Conservation (phyloP, 2,797 vertebrate species). For the Jordanella pulchra region DNA sequence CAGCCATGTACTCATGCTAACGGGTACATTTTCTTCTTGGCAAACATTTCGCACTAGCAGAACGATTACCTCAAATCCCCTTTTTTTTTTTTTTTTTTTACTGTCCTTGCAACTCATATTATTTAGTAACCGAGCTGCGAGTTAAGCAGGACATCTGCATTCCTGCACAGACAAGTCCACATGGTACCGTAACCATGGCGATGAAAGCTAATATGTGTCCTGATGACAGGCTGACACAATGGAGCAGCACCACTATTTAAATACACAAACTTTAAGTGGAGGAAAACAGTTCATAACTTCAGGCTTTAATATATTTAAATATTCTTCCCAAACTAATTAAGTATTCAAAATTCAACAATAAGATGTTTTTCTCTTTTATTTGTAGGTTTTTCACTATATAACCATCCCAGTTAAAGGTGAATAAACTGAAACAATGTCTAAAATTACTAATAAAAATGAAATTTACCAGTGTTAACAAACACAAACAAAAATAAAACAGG, state of each 20-base stretch:
- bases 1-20: slow-evolving; percentile 30
- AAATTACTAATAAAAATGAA: neutral
- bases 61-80: slow-evolving; percentile 14
- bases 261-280: neutral
- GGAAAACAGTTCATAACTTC: neutral
- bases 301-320: neutral
- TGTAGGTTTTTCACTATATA: neutral
- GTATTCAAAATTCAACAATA: neutral
- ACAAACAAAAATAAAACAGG: no score
- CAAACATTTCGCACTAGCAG: slow-evolving; percentile 30
- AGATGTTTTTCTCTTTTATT: neutral
- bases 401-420: neutral
- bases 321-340: neutral
- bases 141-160: slow-evolving; percentile 19
- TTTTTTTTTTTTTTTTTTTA: neutral
- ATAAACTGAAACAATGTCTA: neutral
- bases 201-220: slow-evolving; percentile 12
- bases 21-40: slow-evolving; percentile 38
- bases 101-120: neutral
- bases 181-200: slow-evolving; percentile 31
- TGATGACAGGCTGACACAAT: slow-evolving; percentile 11
- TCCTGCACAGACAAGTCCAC: slow-evolving; percentile 33
- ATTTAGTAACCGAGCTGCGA: neutral
- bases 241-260: neutral
- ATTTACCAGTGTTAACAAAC: no score